phyloP scores from a whole-genome alignment of 1,140 invertebrate genomes.

The Drosophila guanche region DNA sequence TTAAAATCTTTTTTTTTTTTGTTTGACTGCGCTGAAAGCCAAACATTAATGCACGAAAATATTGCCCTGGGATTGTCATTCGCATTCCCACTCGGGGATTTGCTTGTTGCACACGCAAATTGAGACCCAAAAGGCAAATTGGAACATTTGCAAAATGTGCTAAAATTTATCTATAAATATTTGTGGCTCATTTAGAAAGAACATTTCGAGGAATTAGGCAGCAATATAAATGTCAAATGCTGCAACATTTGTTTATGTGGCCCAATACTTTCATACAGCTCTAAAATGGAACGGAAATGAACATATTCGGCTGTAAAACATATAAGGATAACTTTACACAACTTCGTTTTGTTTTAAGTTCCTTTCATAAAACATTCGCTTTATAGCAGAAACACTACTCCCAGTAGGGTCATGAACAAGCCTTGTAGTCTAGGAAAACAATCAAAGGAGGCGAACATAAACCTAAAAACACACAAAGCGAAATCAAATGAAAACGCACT shows the following conservation, averaged over 20 bases:
- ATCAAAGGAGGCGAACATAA: constrained; percentile 17
- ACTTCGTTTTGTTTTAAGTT: background rate
- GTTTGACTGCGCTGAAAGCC: constrained; percentile 18
- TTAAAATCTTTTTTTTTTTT: constrained; percentile 49
- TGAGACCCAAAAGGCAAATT: constrained; percentile 14
- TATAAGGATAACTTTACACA: too few species aligned
- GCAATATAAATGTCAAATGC: background rate
- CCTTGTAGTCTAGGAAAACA: constrained; percentile 21
- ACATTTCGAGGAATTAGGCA: background rate
- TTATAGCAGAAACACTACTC: constrained; percentile 26
- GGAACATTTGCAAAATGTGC: background rate
- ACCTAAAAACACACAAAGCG: constrained; percentile 27
- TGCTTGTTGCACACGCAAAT: constrained; percentile 37
- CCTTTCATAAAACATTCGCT: background rate
- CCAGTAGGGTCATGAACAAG: background rate
- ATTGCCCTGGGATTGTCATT: background rate
- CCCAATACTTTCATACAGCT: constrained; percentile 3
- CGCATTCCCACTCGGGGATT: background rate
- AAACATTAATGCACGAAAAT: constrained; percentile 31
- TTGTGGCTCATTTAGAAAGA: constrained; percentile 2
- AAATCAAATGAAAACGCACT: constrained; percentile 48
- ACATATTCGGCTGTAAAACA: too few species aligned
- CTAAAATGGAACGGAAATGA: background rate
- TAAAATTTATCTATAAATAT: constrained; percentile 19
- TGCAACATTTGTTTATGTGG: background rate